phyloP scores from a whole-genome alignment of 2,888 invertebrate species.

The Amaurobius ferox region DNA sequence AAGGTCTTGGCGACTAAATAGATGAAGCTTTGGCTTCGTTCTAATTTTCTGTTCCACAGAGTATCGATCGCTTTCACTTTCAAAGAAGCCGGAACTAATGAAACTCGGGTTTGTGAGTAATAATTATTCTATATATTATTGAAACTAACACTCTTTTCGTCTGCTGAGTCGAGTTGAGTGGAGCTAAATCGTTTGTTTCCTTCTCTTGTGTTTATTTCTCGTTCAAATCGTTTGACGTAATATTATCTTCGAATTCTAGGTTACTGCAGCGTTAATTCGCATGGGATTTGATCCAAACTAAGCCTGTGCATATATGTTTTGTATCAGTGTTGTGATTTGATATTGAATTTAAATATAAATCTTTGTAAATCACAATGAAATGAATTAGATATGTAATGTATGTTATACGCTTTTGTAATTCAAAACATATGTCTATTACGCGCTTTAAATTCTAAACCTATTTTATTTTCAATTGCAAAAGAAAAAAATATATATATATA shows the following conservation, averaged over 20 bases:
- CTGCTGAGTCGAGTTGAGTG: not conserved
- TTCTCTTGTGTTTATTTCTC: not conserved
- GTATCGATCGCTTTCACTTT: constrained; percentile 70
- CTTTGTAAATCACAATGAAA: too few relatives aligned
- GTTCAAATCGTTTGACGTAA: not conserved
- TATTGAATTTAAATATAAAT: too few relatives aligned
- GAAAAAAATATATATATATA: too few relatives aligned
- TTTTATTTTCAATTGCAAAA: too few relatives aligned
- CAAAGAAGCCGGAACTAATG: constrained; percentile 49
- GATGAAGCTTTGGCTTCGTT: constrained; percentile 32
- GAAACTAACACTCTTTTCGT: not conserved
- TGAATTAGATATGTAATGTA: too few relatives aligned
- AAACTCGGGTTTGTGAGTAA: constrained; percentile 33
- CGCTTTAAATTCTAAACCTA: too few relatives aligned
- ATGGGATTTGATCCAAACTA: not conserved
- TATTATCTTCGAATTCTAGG: not conserved
- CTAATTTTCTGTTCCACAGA: constrained; percentile 36
- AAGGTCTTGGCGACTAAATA: constrained; percentile 63
- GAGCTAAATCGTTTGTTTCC: not conserved
- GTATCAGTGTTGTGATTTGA: too few relatives aligned
- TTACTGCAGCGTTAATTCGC: not conserved
- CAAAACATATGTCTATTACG: too few relatives aligned
- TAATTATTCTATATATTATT: constrained; percentile 15
- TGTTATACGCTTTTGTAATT: too few relatives aligned
- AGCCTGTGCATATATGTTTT: not conserved